Evolutionary conservation across 1,140 invertebrate genomes (phyloP).

Genomic region (Eulimnadia texana): DNA sequence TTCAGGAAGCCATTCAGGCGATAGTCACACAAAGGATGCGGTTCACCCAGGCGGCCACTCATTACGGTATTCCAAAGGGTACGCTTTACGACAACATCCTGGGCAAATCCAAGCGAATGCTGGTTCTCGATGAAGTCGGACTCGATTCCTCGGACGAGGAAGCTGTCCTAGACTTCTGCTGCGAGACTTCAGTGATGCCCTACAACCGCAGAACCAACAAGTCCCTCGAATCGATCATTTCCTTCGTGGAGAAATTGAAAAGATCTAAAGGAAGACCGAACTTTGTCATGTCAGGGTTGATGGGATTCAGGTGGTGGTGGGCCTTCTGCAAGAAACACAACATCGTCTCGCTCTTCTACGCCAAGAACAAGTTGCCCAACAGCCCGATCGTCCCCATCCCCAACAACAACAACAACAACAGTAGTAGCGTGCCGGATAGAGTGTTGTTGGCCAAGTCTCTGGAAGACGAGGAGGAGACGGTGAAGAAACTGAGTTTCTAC

Average conservation of each 20-base stretch:
- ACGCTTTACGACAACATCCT: constrained; percentile 64
- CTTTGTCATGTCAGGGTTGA: constrained; percentile 47
- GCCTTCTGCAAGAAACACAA: constrained; percentile 64
- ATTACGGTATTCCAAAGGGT: constrained; percentile 57
- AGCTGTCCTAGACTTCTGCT: constrained; percentile 53
- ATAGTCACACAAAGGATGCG: constrained; percentile 59
- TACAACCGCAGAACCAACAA: constrained; percentile 56
- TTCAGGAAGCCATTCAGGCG: constrained; percentile 56
- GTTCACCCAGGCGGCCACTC: constrained; percentile 53
- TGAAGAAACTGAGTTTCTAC: constrained; percentile 6
- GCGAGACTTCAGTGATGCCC: constrained; percentile 50
- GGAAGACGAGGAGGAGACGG: constrained; percentile 7
- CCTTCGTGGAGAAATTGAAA: constrained; percentile 46
- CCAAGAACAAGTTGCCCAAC: constrained; percentile 24
- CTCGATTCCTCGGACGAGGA: constrained; percentile 44
- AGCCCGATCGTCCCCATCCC: neutral
- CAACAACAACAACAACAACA: constrained; percentile 11
- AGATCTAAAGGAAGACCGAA: constrained; percentile 39
- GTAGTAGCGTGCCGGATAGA: neutral
- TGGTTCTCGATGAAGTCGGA: constrained; percentile 50
- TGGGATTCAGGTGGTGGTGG: constrained; percentile 64
- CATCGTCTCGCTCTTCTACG: constrained; percentile 48
- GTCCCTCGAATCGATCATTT: constrained; percentile 44
- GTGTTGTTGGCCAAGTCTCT: too few species aligned
- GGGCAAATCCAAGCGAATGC: constrained; percentile 59